Evolutionary conservation across 2,797 vertebrate species (phyloP), one percentile per base, ranked within the genome.

Genomic region (Nannoperca obscura): DNA sequence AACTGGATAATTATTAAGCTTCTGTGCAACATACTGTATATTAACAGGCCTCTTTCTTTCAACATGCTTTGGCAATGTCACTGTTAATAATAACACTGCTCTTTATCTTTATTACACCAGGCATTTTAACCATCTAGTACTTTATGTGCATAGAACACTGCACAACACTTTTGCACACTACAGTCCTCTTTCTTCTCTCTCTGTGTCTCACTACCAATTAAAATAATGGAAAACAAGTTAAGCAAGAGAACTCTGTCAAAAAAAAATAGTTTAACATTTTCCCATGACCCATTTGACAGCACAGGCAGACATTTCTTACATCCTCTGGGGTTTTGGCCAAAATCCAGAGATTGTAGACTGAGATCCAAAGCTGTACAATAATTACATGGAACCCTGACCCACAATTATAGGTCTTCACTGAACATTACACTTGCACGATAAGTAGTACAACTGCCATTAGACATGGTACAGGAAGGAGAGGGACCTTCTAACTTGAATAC

Each of bases 281-380:
- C 85, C 81, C 87, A 92, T 74, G 89, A 90, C 85, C 89, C 40
- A 54, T 47, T 84, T 55, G 67, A 77, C 32, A 50, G 55, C 3
- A 44, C 47, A 74, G 62, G 40, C 74, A 71, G 42, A 36, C 12
- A 32, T 79, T 68, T 66, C 61, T 81, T 40, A 58, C 3, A 42
- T 76, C 38, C 63, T 75, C 44, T n/a, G n/a, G 36, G 0, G 34
- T 71, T 75, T 66, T 87, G 81, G 84, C 65, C 0, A 7, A 15
- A 34, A 14, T 66, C 81, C 69, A 85, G 55, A 70, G 34, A 79
- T 53, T 22, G 76, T 30, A 76, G 58, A 78, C 65, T 57, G 15
- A 14, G 36, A 75, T 54, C 63, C n/a, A 84, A 75, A 71, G 38
- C 44, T 54, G 36, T n/a, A 59, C 50, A 74, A 46, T 59, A 55